Percentiles rank a stretch among this genome's conserved stretches.
These are phyloP conservation scores for Ctenosaura bakeri DNA, from an alignment of 2,797 vertebrate genomes.

Conservation along the genomic window DNA sequence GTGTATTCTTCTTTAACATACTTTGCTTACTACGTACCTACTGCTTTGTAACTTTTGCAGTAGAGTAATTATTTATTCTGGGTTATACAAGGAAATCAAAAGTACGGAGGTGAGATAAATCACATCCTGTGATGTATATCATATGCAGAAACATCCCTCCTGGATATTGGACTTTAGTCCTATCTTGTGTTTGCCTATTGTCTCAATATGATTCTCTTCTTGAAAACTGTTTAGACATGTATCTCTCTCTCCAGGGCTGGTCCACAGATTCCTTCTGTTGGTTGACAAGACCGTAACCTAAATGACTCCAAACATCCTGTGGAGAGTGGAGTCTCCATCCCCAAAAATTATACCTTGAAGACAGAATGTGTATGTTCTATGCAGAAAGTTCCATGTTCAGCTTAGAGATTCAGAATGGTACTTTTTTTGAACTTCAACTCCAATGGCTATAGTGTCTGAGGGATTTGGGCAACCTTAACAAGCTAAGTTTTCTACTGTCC, in stretches of 20 bases:
- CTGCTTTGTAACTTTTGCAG: conserved; percentile 78
- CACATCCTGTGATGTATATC: conserved; percentile 75
- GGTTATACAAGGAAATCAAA: conserved; percentile 79
- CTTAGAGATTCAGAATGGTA: too few relatives aligned
- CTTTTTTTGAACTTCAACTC: too few relatives aligned
- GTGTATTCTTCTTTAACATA: conserved; percentile 75
- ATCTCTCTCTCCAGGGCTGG: too few relatives aligned
- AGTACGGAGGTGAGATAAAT: conserved; percentile 70
- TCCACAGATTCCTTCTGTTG: not conserved
- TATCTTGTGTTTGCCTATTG: conserved; percentile 12
- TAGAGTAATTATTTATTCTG: conserved; percentile 83
- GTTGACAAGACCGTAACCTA: not conserved
- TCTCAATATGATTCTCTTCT: not conserved
- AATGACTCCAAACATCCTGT: not conserved
- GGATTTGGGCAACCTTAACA: too few relatives aligned
- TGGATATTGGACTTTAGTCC: conserved; percentile 42
- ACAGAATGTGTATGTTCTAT: not conserved
- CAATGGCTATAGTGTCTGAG: too few relatives aligned
- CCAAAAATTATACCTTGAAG: not conserved
- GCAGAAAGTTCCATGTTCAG: not conserved
- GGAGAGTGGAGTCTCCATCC: not conserved
- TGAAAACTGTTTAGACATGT: not conserved
- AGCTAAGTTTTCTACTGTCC: too few relatives aligned
- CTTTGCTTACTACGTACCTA: conserved; percentile 23
- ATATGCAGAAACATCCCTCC: conserved; percentile 55